Evolutionary conservation across 2,797 vertebrate species (phyloP), one percentile per base, ranked within the genome.

Genomic region (Cichlasoma orientale): DNA sequence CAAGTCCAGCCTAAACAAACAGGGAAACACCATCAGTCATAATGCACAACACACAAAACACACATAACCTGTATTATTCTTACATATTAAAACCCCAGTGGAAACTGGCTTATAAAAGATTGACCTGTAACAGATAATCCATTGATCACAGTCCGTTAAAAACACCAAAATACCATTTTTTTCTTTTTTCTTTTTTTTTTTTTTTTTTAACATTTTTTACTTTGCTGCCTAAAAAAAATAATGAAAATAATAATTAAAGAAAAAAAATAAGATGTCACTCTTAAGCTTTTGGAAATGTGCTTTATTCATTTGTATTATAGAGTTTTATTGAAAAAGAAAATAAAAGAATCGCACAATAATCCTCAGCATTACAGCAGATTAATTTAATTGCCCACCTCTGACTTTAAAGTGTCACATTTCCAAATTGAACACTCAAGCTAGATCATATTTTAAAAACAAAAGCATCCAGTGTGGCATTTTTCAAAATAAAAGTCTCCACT

Each of bases 1-100:
- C 36, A 18, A 16, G 55, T 77, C 21, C 31, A n/a, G 59, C 38
- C 72, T 68, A 27, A 68, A 50, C 54, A 80, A 87, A 78, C 27
- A 29, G 6, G 3, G 29, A 66, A 3, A 68, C 9, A 25, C 38
- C 7, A 21, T 36, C 36, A 61, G 41, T 23, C 21, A 61, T 8
- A 1, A 41, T 16, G 6, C 21, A 41, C 7, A 41, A 18, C 31
- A 59, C 33, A 59, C 21, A 38, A 38, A 38, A 38, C 38, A 25
- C 59, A 63, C 16, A 23, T 23, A 63, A 63, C 59, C 59, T 18
- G 36, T 21, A 18, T 63, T 63, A 9, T 16, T 10, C 38, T 44
- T 63, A 3, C 16, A 63, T 38, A 44, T 50, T 47, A 63, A 61
- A 23, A 38, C 13, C 23, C 9, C 21, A 63, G n/a, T 61, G 21